Base-by-base conservation (phyloP, 2,888 invertebrate genomes). In the Ariolimax columbianus region DNA sequence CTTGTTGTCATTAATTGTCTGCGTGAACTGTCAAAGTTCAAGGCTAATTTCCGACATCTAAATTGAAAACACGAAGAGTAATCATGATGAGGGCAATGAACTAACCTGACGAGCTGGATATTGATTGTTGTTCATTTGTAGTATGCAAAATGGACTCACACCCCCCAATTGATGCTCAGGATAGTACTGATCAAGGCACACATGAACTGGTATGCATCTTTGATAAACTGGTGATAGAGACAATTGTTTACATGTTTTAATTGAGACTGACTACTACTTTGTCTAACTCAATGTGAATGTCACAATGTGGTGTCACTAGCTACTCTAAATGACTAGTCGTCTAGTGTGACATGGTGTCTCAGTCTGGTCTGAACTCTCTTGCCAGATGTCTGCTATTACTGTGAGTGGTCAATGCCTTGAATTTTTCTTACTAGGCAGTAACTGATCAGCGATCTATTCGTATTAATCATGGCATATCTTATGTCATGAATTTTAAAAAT, bases 21-120 rank as follows among this genome's bases (percentile, higher is more conserved):
- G 78, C 63, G 63, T 78, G 78, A 78, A 78, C 78, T 63, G 78
- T 63, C 78, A 78, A 78, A 78, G 78, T 63, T 78, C 63, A 78
- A 78, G 78, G 78, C 63, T 40, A 36, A 33, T 55, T 3, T 59
- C 2, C 33, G 38, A 40, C 36, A 36, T 59, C 38, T 19, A 63
- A 78, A 78, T 23, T 78, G 78, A 78, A 78, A 78, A 51, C 78
- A 78, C 77, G 77, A 77, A 77, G 17, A 40, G 55, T 26, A 19
- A 40, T 59, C 63, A 78, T 40, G 78, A n/a, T 40, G 26, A 63
- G 40, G 63, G 55, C 63, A 55, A 78, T 78, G 63, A 40, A 40
- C 78, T 63, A 43, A 73, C 43, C n/a, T 30, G 47, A 26, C 19
- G 6, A 77, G 36, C 78, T 11, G n/a, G 40, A n/a, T 47, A 68